Evolutionary conservation across 2,888 invertebrate species (phyloP), one percentile per base, ranked within the genome.

Genomic region (Automeris io): DNA sequence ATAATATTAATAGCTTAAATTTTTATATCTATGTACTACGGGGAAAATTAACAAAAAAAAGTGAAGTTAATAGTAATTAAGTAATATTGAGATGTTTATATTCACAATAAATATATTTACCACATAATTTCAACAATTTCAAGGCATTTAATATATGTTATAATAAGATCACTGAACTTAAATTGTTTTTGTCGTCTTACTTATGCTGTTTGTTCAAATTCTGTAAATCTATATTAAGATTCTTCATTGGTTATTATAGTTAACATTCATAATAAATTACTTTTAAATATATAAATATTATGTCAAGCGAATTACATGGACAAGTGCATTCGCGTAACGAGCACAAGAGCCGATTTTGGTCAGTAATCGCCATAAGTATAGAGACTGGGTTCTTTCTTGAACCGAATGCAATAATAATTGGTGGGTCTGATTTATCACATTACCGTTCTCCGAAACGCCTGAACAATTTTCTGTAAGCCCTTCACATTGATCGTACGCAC

Each of bases 351-450:
- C 69, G 79, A 82, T 80, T 79, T 82, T 81, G 81, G 80, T 69
- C 79, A 81, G 77, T 83, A 82, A 83, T 76, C 77, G 71, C 70
- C 65, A 66, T 81, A 82, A 81, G 79, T 80, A 77, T 73, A 73
- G 75, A 69, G 63, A 79, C 73, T 40, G 36, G 40, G 40, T 70
- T 78, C 78, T 76, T 80, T 81, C 77, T 70, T 72, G 73, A 68
- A 75, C 80, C 72, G 76, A 83, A 82, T 82, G 77, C 74, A 73
- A 81, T 77, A 79, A 83, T 86, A 83, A 85, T 83, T 83, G 81
- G 81, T 66, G 81, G 82, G 79, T 79, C 71, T 80, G 79, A 80
- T 82, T 85, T 82, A 83, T 83, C 85, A 85, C 82, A 78, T 78
- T 67, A 56, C 70, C 71, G 72, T 86, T 85, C 85, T 77, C 75